A percentile compares a stretch with the other conserved stretches of the same genome.
Conservation (phyloP, 2,797 vertebrate species). For the Gymnodraco acuticeps region DNA sequence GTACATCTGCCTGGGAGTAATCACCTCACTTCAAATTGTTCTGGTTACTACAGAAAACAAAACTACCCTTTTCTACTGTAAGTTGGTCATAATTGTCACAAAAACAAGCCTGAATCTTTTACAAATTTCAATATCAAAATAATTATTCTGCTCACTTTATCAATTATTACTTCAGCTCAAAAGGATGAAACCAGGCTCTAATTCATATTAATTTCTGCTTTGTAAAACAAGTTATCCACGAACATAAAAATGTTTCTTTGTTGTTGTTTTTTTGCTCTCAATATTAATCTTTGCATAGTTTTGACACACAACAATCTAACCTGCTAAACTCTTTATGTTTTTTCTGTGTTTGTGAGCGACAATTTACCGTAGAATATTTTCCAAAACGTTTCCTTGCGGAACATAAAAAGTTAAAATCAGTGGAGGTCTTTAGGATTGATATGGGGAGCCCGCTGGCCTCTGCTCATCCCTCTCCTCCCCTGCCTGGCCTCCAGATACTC, state of each 20-base stretch:
- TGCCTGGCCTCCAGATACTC: constrained; percentile 50
- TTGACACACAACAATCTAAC: constrained; percentile 8
- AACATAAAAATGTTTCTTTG: too few relatives aligned
- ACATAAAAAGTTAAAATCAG: constrained; percentile 40
- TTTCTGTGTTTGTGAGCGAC: neutral
- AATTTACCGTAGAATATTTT: constrained; percentile 3
- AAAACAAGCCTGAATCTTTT: neutral
- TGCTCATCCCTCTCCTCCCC: constrained; percentile 42
- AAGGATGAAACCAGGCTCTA: neutral
- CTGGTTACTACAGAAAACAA: too few relatives aligned
- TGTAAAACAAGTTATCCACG: neutral
- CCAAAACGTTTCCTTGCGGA: constrained; percentile 13
- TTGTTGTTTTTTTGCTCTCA: neutral
- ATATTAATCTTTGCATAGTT: constrained; percentile 4
- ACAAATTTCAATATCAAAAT: neutral
- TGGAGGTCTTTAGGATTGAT: constrained; percentile 44
- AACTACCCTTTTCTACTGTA: too few relatives aligned
- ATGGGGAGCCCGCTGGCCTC: constrained; percentile 41
- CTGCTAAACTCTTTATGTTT: neutral
- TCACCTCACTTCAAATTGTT: too few relatives aligned
- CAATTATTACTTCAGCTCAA: neutral
- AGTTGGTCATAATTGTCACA: neutral
- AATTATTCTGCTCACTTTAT: neutral
- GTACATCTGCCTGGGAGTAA: neutral
- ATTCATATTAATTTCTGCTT: neutral